Evolutionary conservation across 2,113 vertebrate genomes (phyloP), one percentile per base, ranked within the genome.

Genomic region (Recurvirostra avosetta): DNA sequence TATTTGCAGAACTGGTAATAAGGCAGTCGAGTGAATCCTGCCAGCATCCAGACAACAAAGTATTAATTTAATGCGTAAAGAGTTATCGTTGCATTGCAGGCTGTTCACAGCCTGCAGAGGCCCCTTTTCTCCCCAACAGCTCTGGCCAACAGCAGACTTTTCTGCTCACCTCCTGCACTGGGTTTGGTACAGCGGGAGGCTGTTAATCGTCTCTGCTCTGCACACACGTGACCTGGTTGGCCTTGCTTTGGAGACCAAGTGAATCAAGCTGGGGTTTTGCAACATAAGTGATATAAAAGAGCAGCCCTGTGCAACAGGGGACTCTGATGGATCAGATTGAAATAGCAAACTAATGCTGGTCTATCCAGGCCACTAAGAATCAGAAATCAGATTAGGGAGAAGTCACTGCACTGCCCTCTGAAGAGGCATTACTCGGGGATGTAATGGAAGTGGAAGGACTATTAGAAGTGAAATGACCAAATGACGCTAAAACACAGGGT

Each of bases 321-420:
- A 92, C 86, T 96, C 62, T 43, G 71, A 94, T 92, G 96, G 95
- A 94, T 95, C 90, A 94, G 83, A 93, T 90, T 87, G 96, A 97
- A 97, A 97, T 92, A 97, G 97, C 90, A 97, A 95, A 94, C 90
- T 95, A 97, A 97, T 95, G 74, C 97, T 97, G 66, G 81, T 78
- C 94, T 92, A 94, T 94, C 92, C 84, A 84, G 92, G 94, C 87
- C 56, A 81, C 72, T 91, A 94, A 95, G 93, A 88, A 91, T 96
- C 65, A 96, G 86, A 86, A 96, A 96, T 92, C 94, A 97, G 96
- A 93, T 96, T 96, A 97, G 40, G 20, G 15, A 90, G 91, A 92
- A 91, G 92, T 91, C 90, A 91, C 93, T 90, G 74, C 17, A 67
- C 89, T 90, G 89, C 84, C 86, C 92, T 94, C 92, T 85, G 62